These are phyloP conservation scores for Diorhabda elongata DNA, from an alignment of 1,140 invertebrate species.

Conservation along the genomic window DNA sequence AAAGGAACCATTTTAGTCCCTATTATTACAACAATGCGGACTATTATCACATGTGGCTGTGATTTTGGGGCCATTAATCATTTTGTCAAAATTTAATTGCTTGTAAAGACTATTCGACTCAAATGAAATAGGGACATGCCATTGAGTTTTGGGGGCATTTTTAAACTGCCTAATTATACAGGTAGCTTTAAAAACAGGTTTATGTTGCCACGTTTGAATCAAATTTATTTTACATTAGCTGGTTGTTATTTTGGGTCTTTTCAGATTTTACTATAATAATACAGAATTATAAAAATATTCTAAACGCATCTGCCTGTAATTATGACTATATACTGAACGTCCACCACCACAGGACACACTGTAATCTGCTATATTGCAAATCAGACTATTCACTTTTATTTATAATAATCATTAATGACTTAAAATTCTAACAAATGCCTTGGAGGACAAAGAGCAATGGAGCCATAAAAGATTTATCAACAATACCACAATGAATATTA, in stretches of 20 bases:
- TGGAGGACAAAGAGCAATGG: too few species aligned
- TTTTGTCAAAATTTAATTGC: constrained; percentile 36
- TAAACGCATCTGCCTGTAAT: constrained; percentile 18
- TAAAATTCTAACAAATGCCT: too few species aligned
- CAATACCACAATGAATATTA: too few species aligned
- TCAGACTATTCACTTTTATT: too few species aligned
- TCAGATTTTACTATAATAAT: constrained; percentile 18
- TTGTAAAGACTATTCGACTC: constrained; percentile 30
- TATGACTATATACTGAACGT: constrained; percentile 5
- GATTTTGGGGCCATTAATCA: constrained; percentile 34
- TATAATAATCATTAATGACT: too few species aligned
- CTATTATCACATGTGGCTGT: constrained; percentile 30
- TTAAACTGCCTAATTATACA: constrained; percentile 31
- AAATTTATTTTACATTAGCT: constrained; percentile 25
- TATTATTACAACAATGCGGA: constrained; percentile 31
- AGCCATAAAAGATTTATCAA: too few species aligned
- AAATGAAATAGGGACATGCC: constrained; percentile 24
- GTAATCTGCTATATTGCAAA: too few species aligned
- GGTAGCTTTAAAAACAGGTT: constrained; percentile 22
- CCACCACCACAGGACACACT: too few species aligned
- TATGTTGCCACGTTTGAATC: constrained; percentile 20
- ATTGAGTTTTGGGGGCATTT: constrained; percentile 24
- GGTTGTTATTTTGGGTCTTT: constrained; percentile 10
- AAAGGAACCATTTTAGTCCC: constrained; percentile 24
- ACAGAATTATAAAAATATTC: constrained; percentile 20